Conservation (phyloP, 2,888 invertebrate species). For the Drosophila borborema region DNA sequence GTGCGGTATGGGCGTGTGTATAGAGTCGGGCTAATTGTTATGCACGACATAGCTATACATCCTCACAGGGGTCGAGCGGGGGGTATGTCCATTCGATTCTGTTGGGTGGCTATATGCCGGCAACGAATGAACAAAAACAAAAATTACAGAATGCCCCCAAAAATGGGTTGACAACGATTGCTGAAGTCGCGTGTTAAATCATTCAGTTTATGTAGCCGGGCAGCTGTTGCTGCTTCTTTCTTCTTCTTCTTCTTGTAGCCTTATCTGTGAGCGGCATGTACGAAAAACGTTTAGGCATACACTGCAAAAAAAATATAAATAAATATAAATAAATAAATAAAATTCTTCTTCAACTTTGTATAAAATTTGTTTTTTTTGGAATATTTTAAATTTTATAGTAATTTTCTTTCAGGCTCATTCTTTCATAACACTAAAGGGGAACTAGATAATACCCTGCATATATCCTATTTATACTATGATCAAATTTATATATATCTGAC, state of each 20-base stretch:
- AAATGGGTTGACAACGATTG: conserved; percentile 32
- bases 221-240: conserved; percentile 4
- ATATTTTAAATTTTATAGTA: too few relatives aligned
- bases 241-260: not conserved
- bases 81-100: not conserved
- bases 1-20: not conserved
- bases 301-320: not conserved
- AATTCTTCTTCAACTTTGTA: too few relatives aligned
- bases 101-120: conserved; percentile 6
- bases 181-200: conserved; percentile 27
- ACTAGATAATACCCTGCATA: too few relatives aligned
- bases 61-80: not conserved
- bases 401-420: too few relatives aligned
- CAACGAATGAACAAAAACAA: conserved; percentile 1
- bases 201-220: conserved; percentile 25
- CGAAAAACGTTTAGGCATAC: not conserved
- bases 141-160: not conserved
- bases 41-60: conserved; percentile 26
- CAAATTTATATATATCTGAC: too few relatives aligned
- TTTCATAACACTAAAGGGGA: too few relatives aligned
- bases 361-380: too few relatives aligned
- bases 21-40: conserved; percentile 36
- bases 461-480: too few relatives aligned
- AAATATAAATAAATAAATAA: too few relatives aligned
- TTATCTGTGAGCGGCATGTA: not conserved